These are phyloP conservation scores for Ceryle rudis DNA, from an alignment of 2,797 vertebrate genomes.

Conservation along the genomic window DNA sequence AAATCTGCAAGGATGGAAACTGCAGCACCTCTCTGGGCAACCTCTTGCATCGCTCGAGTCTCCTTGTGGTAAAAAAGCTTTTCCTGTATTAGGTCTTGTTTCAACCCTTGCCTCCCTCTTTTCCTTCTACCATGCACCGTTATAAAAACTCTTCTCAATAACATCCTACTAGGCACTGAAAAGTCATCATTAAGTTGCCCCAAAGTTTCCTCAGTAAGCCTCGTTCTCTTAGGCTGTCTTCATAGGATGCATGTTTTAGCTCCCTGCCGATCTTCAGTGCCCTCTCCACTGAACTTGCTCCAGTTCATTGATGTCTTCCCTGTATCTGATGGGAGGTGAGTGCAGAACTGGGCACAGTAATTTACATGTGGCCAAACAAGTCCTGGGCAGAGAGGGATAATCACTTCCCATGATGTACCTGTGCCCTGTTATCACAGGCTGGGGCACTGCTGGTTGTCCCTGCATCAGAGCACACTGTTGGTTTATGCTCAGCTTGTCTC, in stretches of 20 bases:
- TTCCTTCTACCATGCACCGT: too few species aligned
- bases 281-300: background rate
- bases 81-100: background rate
- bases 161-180: too few species aligned
- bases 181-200: background rate
- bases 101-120: background rate
- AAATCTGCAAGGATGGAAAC: background rate
- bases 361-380: background rate
- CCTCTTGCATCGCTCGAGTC: background rate
- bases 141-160: too few species aligned
- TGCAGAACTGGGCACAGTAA: background rate
- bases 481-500: background rate
- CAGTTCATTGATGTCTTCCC: background rate
- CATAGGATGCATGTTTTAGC: rapidly evolving
- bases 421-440: background rate
- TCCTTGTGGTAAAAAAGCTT: background rate
- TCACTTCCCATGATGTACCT: background rate
- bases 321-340: rapidly evolving
- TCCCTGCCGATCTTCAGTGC: rapidly evolving
- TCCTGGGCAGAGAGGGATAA: background rate
- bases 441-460: background rate
- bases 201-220: background rate
- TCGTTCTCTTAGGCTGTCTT: background rate
- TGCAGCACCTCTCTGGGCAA: background rate
- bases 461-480: background rate